Conservation (phyloP, 1,140 invertebrate species). For the Propsilocerus akamusi region DNA sequence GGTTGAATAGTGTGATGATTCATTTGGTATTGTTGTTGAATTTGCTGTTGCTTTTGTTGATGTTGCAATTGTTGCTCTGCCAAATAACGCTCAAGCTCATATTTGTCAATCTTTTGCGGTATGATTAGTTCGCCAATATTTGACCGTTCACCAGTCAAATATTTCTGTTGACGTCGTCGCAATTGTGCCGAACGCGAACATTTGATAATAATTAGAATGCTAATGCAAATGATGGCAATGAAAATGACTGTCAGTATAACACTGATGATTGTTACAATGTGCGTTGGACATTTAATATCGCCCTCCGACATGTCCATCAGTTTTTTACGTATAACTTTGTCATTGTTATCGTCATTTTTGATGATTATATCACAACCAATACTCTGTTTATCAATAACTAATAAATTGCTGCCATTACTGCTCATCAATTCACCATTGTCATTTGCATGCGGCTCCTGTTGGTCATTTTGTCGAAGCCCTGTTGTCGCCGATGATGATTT, state of each 20-base stretch:
- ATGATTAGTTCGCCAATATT: conserved; percentile 12
- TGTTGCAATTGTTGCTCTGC: conserved; percentile 14
- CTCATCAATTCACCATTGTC: background rate
- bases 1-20: background rate
- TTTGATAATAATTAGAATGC: conserved; percentile 21
- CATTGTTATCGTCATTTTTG: conserved; percentile 11
- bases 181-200: conserved; percentile 19
- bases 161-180: conserved; percentile 17
- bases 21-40: background rate
- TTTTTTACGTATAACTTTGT: conserved; percentile 5
- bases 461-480: background rate
- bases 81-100: conserved; percentile 22
- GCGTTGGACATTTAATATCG: conserved; percentile 22
- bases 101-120: conserved; percentile 20
- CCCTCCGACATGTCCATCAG: conserved; percentile 18
- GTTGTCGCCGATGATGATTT: conserved; percentile 9
- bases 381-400: conserved; percentile 19
- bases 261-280: conserved; percentile 23
- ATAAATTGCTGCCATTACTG: conserved; percentile 11
- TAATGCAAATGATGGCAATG: conserved; percentile 18
- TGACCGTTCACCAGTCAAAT: conserved; percentile 16
- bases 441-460: background rate
- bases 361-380: conserved; percentile 21
- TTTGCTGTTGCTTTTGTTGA: background rate
- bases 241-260: conserved; percentile 19